Evolutionary conservation across 37 sponge, comb jelly and placozoan species (phyloP).

Genomic region (Geodia barretti): DNA sequence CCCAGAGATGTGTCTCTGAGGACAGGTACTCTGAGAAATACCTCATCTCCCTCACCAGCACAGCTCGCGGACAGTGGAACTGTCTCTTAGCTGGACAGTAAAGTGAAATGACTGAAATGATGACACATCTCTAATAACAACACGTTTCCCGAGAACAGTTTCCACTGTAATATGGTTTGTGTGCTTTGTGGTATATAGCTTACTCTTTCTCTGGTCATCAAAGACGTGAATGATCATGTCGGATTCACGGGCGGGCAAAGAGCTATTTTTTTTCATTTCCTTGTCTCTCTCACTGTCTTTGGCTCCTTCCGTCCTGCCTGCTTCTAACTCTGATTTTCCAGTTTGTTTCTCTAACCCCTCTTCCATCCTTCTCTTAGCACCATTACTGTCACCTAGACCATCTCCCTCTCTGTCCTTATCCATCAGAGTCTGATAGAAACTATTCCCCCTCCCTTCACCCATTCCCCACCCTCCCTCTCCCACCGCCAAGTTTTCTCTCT

Average conservation of each 20-base stretch:
- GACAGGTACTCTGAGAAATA: conserved; percentile 92
- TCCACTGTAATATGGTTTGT: too few species aligned
- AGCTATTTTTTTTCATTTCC: not conserved
- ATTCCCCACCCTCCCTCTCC: not conserved
- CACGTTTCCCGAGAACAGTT: not conserved
- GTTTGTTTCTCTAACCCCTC: not conserved
- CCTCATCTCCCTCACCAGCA: conserved; percentile 89
- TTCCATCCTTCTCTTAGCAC: not conserved
- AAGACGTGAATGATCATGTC: conserved; percentile 84
- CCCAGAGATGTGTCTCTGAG: conserved; percentile 58
- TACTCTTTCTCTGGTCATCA: conserved; percentile 89
- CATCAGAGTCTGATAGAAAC: conserved; percentile 25
- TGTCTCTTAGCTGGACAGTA: conserved; percentile 68
- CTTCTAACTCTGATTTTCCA: not conserved
- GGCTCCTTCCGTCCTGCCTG: not conserved
- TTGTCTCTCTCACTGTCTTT: not conserved
- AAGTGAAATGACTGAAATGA: not conserved
- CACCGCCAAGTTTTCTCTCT: not conserved
- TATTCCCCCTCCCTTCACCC: conserved; percentile 6
- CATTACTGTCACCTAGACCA: not conserved
- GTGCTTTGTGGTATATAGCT: too few species aligned
- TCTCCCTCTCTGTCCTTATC: conserved; percentile 1
- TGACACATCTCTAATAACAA: too few species aligned
- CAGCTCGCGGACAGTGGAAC: conserved; percentile 82
- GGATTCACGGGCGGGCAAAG: conserved; percentile 2